Evolutionary conservation across 2,888 invertebrate species (phyloP).

Genomic region (Acronicta leporina): DNA sequence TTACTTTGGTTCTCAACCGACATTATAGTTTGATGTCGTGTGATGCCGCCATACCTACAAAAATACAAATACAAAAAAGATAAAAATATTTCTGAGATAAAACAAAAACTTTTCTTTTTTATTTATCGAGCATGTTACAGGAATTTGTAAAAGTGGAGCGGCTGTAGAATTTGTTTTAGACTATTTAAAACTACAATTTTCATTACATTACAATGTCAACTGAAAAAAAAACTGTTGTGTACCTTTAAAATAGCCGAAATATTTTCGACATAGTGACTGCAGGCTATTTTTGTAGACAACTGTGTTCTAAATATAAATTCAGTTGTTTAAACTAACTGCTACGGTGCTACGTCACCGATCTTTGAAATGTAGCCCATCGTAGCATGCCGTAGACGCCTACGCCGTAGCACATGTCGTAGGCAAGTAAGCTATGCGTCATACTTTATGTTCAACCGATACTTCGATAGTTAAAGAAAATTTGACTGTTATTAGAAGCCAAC

Average conservation of each 20-base stretch:
- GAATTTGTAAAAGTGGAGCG: background rate
- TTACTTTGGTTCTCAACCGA: too few relatives aligned
- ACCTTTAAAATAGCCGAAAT: background rate
- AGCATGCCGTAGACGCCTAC: conserved; percentile 54
- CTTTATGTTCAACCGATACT: too few relatives aligned
- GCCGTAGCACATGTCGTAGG: conserved; percentile 54
- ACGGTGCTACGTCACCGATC: conserved; percentile 40
- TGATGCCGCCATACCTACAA: too few relatives aligned
- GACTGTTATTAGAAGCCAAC: too few relatives aligned
- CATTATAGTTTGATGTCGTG: too few relatives aligned
- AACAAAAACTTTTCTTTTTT: too few relatives aligned
- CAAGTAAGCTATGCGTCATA: conserved; percentile 15
- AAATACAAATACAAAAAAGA: too few relatives aligned
- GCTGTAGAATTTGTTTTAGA: background rate
- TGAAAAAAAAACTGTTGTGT: background rate
- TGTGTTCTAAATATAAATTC: conserved; percentile 19
- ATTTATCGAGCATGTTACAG: too few relatives aligned
- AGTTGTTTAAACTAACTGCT: conserved; percentile 34
- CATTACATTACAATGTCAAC: background rate
- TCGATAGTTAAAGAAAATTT: too few relatives aligned
- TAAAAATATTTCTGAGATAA: too few relatives aligned
- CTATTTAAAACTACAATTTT: background rate
- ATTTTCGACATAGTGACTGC: conserved; percentile 16
- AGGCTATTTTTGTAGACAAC: conserved; percentile 28
- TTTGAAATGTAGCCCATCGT: conserved; percentile 33